A percentile compares a stretch with the other conserved stretches of the same genome.
Conservation (phyloP, 2,797 vertebrate genomes). For the Cryptoblepharus egeriae region DNA sequence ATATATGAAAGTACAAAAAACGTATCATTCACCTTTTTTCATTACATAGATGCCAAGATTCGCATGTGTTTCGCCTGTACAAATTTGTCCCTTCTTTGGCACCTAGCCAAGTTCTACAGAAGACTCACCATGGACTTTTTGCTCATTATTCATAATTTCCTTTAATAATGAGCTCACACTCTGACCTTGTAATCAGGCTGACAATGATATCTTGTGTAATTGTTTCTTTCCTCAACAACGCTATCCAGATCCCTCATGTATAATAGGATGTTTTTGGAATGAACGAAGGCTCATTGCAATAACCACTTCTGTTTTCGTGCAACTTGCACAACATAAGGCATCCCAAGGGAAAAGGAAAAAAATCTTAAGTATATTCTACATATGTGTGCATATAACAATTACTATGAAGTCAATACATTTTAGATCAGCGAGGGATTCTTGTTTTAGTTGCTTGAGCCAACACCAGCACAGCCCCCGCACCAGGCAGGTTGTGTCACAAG, state of each 20-base stretch:
- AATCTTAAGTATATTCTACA: background rate
- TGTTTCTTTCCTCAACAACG: conserved; percentile 7
- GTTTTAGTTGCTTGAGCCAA: too few relatives aligned
- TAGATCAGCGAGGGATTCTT: background rate
- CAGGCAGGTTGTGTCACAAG: background rate
- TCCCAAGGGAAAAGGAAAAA: background rate
- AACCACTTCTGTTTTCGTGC: background rate
- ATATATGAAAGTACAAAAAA: conserved; percentile 66
- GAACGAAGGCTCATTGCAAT: background rate
- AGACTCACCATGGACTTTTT: conserved; percentile 30
- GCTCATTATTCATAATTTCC: conserved; percentile 31
- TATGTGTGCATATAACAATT: too few relatives aligned
- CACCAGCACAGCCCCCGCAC: background rate
- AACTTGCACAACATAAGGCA: background rate
- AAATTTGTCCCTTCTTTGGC: background rate
- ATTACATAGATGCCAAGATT: conserved; percentile 58
- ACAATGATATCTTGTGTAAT: conserved; percentile 15
- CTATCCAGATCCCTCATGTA: background rate
- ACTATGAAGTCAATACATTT: background rate
- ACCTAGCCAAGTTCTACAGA: background rate
- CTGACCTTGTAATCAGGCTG: conserved; percentile 30
- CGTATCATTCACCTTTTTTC: too few relatives aligned
- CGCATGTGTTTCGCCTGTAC: background rate
- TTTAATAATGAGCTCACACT: conserved; percentile 2
- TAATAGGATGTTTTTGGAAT: background rate